Base-by-base conservation (phyloP, 2,113 vertebrate species). In the Chloropsis cyanopogon region DNA sequence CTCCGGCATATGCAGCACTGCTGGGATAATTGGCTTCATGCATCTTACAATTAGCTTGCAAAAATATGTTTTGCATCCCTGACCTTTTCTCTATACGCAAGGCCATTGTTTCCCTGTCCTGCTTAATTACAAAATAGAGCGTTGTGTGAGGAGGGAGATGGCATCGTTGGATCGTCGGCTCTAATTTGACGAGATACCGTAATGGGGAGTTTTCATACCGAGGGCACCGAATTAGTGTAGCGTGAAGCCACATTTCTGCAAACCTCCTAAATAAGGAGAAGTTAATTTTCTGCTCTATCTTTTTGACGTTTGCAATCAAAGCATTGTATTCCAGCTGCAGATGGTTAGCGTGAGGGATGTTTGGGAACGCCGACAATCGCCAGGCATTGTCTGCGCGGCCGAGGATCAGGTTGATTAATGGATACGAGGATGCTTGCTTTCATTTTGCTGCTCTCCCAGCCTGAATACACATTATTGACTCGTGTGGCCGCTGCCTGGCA, bases 231-330 rank as follows among this genome's bases (percentile, higher is more conserved):
- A 93, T 97, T 95, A 97, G 90, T 73, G 94, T 92, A 75, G 88
- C 92, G 12, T 97, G 95, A 96, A 96, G 94, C 92, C 82, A 44
- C 77, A 11, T 96, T 96, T 95, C 92, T 94, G 88, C 90, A 91
- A 96, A 96, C 94, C 97, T 86, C 59, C 94, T 89, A 96, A 96
- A 96, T 92, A 94, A 95, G 94, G 95, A 95, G 91, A 97, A 97
- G 97, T 97, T 97, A 96, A 98, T 97, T 98, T 97, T 97, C 88
- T 97, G 96, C 97, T 97, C 94, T 88, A 63, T 97, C 97, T 98
- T 97, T 96, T 82, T 97, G 97, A 97, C 95, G 50, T 97, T 97
- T 85, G 92, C 83, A 97, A 96, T 97, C 97, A 97, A 84, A 94
- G 95, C 82, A 11, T 94, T 92, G 96, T 95, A 78, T 96, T 92